These are phyloP conservation scores for Nesospiza acunhae DNA, from an alignment of 2,113 vertebrate genomes.

Conservation along the genomic window DNA sequence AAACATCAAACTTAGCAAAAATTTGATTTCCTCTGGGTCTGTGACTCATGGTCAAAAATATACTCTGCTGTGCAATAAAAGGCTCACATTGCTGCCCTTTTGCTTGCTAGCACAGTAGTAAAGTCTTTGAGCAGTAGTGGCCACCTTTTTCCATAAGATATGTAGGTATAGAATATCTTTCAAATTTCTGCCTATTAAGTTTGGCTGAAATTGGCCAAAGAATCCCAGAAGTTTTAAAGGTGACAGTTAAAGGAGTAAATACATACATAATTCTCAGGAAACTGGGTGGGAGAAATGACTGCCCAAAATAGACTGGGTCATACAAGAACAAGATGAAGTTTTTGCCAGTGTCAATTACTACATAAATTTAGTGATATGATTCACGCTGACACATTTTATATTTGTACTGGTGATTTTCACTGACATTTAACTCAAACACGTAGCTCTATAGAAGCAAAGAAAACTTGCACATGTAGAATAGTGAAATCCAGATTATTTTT, in stretches of 20 bases:
- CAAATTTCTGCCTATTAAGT: neutral
- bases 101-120: neutral
- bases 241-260: neutral
- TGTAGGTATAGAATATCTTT: neutral
- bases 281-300: neutral
- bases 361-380: constrained; percentile 50
- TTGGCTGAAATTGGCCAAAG: neutral
- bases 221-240: neutral
- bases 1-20: neutral
- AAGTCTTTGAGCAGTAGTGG: neutral
- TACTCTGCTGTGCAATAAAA: neutral
- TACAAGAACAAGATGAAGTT: neutral
- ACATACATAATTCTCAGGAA: neutral
- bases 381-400: constrained; percentile 51
- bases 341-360: constrained; percentile 38
- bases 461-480: constrained; percentile 15
- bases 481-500: constrained; percentile 57
- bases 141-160: neutral
- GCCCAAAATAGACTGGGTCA: constrained; percentile 39
- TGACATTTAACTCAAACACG: constrained; percentile 47
- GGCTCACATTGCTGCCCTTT: neutral
- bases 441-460: neutral
- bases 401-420: constrained; percentile 34
- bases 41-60: neutral
- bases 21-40: neutral